Evolutionary conservation across 2,888 invertebrate genomes (phyloP).

Genomic region (Drosophila macrospina): DNA sequence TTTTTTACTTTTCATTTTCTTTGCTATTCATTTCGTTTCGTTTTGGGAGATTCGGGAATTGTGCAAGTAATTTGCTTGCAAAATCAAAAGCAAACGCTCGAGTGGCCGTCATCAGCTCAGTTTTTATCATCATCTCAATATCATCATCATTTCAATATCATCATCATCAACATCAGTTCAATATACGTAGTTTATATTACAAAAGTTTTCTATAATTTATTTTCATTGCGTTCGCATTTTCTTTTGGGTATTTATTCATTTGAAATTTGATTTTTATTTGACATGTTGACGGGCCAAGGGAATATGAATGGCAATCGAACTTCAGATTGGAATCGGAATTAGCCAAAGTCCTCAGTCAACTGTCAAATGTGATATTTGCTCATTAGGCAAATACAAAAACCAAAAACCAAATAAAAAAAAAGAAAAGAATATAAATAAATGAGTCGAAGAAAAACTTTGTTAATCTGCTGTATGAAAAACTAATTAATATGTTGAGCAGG

Average conservation of each 20-base stretch:
- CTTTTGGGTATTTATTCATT: slow-evolving; percentile 74
- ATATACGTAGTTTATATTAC: slow-evolving; percentile 73
- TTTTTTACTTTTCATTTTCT: slow-evolving; percentile 24
- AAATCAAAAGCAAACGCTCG: slow-evolving; percentile 50
- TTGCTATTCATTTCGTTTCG: slow-evolving; percentile 52
- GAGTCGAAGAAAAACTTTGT: slow-evolving; percentile 1
- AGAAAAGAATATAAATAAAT: background rate
- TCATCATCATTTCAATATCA: slow-evolving; percentile 25
- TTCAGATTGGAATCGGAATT: slow-evolving; percentile 11
- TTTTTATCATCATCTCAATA: slow-evolving; percentile 22
- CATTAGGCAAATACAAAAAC: slow-evolving; percentile 51
- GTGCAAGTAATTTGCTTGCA: slow-evolving; percentile 66
- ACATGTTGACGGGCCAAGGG: slow-evolving; percentile 72
- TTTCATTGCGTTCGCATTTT: slow-evolving; percentile 75
- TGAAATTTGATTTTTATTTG: slow-evolving; percentile 82
- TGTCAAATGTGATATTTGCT: slow-evolving; percentile 52
- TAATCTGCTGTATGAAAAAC: slow-evolving; percentile 51
- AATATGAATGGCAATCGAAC: slow-evolving; percentile 35
- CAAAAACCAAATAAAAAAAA: too few species aligned
- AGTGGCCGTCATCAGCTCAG: slow-evolving; percentile 37
- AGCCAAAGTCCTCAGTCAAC: slow-evolving; percentile 23
- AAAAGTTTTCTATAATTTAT: slow-evolving; percentile 79
- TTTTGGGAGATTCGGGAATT: slow-evolving; percentile 68
- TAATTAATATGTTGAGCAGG: slow-evolving; percentile 76
- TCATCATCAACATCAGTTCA: slow-evolving; percentile 31